Conservation (phyloP, 2,888 invertebrate species). For the Kryphioiulus occultus region DNA sequence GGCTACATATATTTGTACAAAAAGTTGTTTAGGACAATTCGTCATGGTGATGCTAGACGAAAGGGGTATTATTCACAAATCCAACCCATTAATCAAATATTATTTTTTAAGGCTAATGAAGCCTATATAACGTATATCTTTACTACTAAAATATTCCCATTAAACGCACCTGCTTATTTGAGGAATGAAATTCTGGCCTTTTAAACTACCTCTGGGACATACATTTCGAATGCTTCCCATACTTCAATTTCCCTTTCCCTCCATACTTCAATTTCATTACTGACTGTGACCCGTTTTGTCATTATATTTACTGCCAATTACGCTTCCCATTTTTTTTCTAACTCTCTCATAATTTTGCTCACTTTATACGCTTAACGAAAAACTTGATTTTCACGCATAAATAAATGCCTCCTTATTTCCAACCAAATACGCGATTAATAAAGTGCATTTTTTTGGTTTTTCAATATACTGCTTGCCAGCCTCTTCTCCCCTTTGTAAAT, state of each 20-base stretch:
- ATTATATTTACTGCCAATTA: slow-evolving; percentile 9
- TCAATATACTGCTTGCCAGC: background rate
- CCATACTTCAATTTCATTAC: background rate
- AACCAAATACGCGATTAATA: background rate
- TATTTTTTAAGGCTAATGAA: background rate
- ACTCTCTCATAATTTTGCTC: background rate
- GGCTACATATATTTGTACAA: background rate
- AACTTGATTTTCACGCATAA: slow-evolving; percentile 7
- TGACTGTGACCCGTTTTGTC: background rate
- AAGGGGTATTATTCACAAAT: background rate
- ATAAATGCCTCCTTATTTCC: background rate
- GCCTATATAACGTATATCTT: background rate
- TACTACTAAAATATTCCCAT: background rate
- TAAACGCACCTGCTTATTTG: slow-evolving; percentile 7
- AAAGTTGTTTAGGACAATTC: background rate
- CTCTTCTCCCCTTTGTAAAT: background rate
- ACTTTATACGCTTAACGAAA: background rate
- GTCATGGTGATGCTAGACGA: background rate
- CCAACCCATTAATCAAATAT: background rate
- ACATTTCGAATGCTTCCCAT: background rate
- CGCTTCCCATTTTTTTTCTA: background rate
- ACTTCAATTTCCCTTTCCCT: background rate
- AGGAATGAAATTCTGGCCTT: background rate
- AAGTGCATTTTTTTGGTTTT: background rate
- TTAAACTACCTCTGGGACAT: background rate